A percentile compares a stretch with the other conserved stretches of the same genome.
These are phyloP conservation scores for Eulithis testata DNA, from an alignment of 2,888 invertebrate species.

Conservation along the genomic window DNA sequence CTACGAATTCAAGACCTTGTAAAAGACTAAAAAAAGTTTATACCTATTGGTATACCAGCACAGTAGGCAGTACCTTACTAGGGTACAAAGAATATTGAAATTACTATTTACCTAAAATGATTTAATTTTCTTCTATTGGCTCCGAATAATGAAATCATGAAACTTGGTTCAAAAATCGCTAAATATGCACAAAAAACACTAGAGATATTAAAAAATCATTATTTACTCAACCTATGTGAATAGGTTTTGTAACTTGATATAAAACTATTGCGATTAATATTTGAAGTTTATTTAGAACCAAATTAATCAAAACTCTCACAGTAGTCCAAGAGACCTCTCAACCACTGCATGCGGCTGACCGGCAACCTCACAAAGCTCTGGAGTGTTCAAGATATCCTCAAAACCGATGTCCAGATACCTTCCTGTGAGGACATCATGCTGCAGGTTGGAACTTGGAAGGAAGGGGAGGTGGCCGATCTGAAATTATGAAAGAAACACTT, in stretches of 20 bases:
- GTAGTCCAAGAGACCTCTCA: constrained; percentile 89
- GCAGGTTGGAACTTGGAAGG: constrained; percentile 88
- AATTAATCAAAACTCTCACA: constrained; percentile 53
- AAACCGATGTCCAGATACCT: constrained; percentile 91
- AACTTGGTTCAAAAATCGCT: too few species aligned
- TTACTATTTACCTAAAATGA: too few species aligned
- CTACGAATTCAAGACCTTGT: constrained; percentile 84
- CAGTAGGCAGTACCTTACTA: too few species aligned
- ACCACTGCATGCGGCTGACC: constrained; percentile 93
- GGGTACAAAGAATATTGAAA: too few species aligned
- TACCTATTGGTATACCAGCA: too few species aligned
- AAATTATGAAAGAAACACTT: constrained; percentile 33
- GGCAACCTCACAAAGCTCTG: constrained; percentile 89
- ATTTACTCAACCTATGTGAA: constrained; percentile 5
- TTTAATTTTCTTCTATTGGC: too few species aligned
- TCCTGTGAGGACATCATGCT: constrained; percentile 89
- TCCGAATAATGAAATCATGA: too few species aligned
- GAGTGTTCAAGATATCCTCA: constrained; percentile 89
- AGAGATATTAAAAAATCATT: too few species aligned
- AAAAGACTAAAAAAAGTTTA: constrained; percentile 37
- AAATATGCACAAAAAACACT: too few species aligned
- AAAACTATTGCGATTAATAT: constrained; percentile 5
- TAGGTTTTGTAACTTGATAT: constrained; percentile 1
- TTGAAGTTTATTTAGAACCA: constrained; percentile 30
- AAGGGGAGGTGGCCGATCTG: constrained; percentile 87